These are phyloP conservation scores for Prolemur simus DNA, from an alignment of 2,113 vertebrate genomes.

Conservation along the genomic window DNA sequence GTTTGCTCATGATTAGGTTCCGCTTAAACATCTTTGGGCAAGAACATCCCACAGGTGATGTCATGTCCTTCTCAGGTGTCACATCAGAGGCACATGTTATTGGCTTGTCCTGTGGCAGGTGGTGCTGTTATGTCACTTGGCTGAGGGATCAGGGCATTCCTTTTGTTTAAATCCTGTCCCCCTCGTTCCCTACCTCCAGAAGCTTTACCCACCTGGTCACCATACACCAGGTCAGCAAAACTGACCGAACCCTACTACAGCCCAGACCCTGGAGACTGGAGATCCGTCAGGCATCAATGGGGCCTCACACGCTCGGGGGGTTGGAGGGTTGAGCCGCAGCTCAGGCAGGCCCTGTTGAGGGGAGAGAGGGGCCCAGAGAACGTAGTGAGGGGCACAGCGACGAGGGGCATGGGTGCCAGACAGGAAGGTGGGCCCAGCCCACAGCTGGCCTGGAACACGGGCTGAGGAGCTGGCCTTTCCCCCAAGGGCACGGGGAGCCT, in stretches of 20 bases:
- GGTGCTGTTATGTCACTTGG: not conserved
- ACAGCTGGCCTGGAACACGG: not conserved
- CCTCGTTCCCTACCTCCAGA: not conserved
- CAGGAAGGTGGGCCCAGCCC: not conserved
- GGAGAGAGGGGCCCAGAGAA: not conserved
- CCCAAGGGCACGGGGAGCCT: not conserved
- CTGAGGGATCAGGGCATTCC: not conserved
- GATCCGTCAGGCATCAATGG: not conserved
- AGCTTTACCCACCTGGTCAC: not conserved
- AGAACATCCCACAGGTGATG: not conserved
- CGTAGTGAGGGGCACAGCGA: no score
- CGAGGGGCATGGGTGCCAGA: not conserved
- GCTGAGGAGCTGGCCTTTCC: not conserved
- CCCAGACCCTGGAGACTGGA: not conserved
- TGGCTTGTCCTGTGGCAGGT: not conserved
- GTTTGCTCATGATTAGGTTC: constrained; percentile 20
- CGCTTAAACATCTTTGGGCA: not conserved
- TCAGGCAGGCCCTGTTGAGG: not conserved
- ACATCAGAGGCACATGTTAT: not conserved
- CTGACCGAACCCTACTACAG: not conserved
- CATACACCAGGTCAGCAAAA: not conserved
- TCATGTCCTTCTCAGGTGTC: not conserved
- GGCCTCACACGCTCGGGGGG: not conserved
- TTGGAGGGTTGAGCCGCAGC: not conserved
- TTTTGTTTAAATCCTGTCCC: not conserved